Conservation (phyloP, 2,113 vertebrate species). For the Podarcis muralis region DNA sequence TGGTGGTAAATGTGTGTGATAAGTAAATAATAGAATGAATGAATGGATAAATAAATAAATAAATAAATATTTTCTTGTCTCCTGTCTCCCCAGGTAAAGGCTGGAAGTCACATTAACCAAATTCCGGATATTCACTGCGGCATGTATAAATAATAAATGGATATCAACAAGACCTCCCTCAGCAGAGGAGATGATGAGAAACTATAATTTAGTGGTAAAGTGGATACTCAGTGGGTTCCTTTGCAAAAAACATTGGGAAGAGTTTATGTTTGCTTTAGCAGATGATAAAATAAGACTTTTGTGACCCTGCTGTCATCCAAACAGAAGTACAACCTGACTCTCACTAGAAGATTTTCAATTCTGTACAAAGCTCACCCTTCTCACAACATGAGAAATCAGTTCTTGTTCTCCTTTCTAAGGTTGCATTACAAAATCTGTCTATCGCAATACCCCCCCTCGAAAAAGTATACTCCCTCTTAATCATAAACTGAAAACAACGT, state of each 20-base stretch:
- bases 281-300: neutral
- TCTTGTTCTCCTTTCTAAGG: neutral
- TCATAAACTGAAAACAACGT: conserved; percentile 50
- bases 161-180: neutral
- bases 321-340: neutral
- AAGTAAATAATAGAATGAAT: neutral
- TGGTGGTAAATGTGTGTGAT: too few relatives aligned
- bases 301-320: neutral
- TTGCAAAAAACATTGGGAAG: neutral
- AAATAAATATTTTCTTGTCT: neutral
- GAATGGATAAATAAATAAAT: neutral
- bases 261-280: neutral
- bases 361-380: fast-evolving
- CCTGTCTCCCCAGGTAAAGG: neutral
- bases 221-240: neutral
- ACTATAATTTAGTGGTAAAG: neutral
- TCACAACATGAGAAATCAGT: neutral
- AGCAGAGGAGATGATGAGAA: neutral
- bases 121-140: neutral
- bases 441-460: neutral
- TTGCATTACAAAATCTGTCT: neutral
- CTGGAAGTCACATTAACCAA: neutral
- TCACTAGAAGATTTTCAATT: neutral
- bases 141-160: neutral
- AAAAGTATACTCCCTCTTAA: conserved; percentile 28